phyloP scores from a whole-genome alignment of 2,113 vertebrate genomes.

The Tringa solitaria region DNA sequence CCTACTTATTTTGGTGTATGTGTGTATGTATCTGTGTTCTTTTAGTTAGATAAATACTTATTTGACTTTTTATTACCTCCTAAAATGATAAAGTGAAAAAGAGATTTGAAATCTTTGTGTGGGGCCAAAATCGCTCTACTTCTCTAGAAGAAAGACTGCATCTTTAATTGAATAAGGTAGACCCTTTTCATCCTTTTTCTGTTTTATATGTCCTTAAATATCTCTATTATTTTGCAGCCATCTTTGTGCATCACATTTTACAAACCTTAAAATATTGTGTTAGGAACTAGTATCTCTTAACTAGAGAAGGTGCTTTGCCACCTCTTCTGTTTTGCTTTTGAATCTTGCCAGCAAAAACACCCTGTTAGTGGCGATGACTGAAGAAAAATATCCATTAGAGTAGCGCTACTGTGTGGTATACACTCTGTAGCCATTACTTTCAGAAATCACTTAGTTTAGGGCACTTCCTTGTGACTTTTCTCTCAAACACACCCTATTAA shows the following conservation, averaged over 20 bases:
- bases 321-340: background rate
- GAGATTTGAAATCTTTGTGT: background rate
- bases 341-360: background rate
- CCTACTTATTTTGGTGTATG: background rate
- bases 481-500: constrained; percentile 46
- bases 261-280: background rate
- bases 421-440: background rate
- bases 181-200: background rate
- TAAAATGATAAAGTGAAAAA: background rate
- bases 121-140: background rate
- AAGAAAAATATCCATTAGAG: constrained; percentile 22
- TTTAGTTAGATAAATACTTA: background rate
- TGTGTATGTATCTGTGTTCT: background rate
- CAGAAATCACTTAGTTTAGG: constrained; percentile 39
- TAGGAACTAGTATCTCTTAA: background rate
- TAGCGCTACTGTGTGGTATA: background rate
- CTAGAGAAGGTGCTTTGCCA: background rate
- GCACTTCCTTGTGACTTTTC: background rate
- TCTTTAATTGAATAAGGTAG: background rate
- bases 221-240: background rate
- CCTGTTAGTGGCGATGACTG: background rate
- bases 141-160: background rate
- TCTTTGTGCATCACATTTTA: background rate
- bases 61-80: background rate
- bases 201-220: background rate